These are phyloP conservation scores for Mormoops blainvillei DNA, from an alignment of 2,113 vertebrate species.

Conservation along the genomic window DNA sequence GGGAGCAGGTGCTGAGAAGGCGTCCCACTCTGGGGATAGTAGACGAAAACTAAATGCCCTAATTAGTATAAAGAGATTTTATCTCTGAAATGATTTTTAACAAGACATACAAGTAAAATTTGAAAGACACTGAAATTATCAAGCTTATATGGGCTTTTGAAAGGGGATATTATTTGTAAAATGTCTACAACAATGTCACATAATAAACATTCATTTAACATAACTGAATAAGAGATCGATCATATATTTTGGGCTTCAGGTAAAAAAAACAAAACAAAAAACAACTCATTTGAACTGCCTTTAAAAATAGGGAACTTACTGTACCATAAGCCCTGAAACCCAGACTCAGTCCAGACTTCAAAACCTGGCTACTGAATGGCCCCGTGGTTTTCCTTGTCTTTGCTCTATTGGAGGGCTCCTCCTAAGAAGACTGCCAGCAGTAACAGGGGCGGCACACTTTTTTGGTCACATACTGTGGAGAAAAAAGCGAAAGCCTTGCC, in stretches of 20 bases:
- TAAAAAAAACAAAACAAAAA: not conserved
- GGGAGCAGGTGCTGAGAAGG: not conserved
- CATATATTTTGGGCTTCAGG: not conserved
- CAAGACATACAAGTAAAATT: not conserved
- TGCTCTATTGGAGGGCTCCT: not conserved
- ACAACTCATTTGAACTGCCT: not conserved
- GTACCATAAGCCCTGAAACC: not conserved
- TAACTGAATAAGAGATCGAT: not conserved
- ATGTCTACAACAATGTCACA: not conserved
- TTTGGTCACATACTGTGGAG: not conserved
- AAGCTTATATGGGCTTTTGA: not conserved
- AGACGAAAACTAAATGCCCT: not conserved
- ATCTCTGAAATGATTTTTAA: not conserved
- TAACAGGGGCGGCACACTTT: not conserved
- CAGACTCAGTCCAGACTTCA: not conserved
- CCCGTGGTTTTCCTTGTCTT: not conserved
- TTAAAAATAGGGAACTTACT: not conserved
- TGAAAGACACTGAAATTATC: not conserved
- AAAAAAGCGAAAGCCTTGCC: not conserved
- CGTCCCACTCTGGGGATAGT: not conserved
- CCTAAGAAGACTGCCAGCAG: not conserved
- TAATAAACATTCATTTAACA: not conserved
- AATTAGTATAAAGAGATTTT: not conserved
- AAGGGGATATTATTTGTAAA: not conserved
- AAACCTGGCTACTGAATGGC: not conserved